Percentiles rank a stretch among this genome's conserved stretches.
phyloP scores from a whole-genome alignment of 92 coral and sea anemone species.

The Micromussa lordhowensis region DNA sequence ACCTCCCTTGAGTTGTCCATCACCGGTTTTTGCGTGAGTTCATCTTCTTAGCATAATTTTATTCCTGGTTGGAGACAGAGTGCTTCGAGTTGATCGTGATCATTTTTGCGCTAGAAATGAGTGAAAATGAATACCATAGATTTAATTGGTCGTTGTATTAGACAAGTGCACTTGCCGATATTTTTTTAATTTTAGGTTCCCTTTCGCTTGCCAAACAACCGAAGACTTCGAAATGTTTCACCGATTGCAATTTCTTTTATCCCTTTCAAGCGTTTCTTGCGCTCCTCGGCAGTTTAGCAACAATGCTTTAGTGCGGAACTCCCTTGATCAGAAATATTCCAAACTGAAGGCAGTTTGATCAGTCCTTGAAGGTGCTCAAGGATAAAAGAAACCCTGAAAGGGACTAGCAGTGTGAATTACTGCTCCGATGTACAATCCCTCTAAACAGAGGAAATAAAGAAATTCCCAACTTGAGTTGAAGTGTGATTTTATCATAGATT shows the following conservation, averaged over 20 bases:
- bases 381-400: background rate
- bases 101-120: background rate
- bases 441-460: slow-evolving; percentile 43
- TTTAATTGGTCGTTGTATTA: background rate
- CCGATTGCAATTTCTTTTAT: background rate
- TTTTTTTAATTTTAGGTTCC: background rate
- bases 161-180: background rate
- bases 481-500: slow-evolving; percentile 15
- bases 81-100: background rate
- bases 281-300: background rate
- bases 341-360: background rate
- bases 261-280: background rate
- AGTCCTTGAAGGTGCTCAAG: background rate
- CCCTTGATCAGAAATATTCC: background rate
- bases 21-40: background rate
- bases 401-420: slow-evolving; percentile 16
- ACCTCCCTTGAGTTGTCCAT: background rate
- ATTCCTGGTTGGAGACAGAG: background rate
- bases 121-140: background rate
- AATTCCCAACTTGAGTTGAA: slow-evolving; percentile 19
- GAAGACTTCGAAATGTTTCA: background rate
- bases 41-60: background rate
- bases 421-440: slow-evolving; percentile 32
- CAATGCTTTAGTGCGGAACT: background rate
- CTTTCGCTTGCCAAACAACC: background rate